Conservation (phyloP, 2,888 invertebrate species). For the Lymantria dispar region DNA sequence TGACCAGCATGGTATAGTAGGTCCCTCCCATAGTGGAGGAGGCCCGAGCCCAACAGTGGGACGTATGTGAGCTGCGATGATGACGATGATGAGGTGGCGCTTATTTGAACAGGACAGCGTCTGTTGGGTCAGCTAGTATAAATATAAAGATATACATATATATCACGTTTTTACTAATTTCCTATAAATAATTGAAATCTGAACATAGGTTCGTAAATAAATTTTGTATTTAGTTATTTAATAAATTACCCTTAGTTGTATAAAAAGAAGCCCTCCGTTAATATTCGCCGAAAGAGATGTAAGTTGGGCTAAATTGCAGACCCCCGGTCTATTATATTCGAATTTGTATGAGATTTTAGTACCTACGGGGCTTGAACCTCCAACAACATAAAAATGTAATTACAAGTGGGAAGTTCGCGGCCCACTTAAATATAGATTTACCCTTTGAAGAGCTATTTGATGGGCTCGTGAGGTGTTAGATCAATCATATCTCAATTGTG, state of each 20-base stretch:
- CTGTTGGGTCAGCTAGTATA: too few relatives aligned
- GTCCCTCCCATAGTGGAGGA: too few relatives aligned
- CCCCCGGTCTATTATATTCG: conserved; percentile 62
- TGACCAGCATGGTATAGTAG: too few relatives aligned
- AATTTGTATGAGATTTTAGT: conserved; percentile 72
- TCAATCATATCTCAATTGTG: conserved; percentile 76
- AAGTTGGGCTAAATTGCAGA: conserved; percentile 30
- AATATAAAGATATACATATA: too few relatives aligned
- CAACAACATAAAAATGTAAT: conserved; percentile 78
- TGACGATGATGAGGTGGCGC: too few relatives aligned
- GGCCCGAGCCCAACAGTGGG: too few relatives aligned
- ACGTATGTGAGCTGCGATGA: too few relatives aligned
- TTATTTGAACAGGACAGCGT: too few relatives aligned
- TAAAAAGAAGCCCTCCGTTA: conserved; percentile 18
- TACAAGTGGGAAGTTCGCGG: conserved; percentile 64
- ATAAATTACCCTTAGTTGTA: conserved; percentile 17
- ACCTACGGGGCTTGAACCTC: conserved; percentile 37
- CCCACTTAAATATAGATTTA: conserved; percentile 80
- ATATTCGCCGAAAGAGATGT: conserved; percentile 43
- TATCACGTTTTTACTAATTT: too few relatives aligned
- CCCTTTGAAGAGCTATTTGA: conserved; percentile 73
- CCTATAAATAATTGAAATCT: too few relatives aligned
- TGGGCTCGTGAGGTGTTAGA: conserved; percentile 70
- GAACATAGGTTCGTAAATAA: background rate
- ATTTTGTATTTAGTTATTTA: conserved; percentile 13